Conservation (phyloP, 2,797 vertebrate species). For the Micrastur ruficollis region DNA sequence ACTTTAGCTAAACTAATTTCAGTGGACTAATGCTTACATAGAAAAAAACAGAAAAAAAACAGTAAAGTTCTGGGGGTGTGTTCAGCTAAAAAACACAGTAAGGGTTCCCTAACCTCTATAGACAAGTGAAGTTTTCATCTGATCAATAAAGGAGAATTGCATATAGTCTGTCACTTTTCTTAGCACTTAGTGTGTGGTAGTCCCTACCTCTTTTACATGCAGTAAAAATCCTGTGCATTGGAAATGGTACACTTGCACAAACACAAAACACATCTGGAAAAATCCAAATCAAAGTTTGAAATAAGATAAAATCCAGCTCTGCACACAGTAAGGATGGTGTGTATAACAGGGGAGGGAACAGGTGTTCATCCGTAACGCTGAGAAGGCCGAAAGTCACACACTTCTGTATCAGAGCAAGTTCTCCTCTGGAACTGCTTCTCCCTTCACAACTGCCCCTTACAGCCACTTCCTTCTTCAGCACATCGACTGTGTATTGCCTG, state of each 20-base stretch:
- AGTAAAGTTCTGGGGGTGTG: background rate
- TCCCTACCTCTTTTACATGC: background rate
- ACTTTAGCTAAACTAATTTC: background rate
- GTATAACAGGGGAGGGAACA: background rate
- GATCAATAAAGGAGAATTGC: background rate
- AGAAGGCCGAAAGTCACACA: background rate
- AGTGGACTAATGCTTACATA: background rate
- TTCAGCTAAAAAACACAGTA: background rate
- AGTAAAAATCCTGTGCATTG: background rate
- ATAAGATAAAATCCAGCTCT: background rate
- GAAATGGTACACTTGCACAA: background rate
- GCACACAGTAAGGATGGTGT: background rate
- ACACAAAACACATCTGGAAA: background rate
- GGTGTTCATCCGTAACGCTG: background rate
- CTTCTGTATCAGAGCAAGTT: background rate
- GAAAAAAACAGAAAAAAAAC: background rate
- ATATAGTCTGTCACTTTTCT: background rate
- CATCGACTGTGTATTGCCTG: accelerated
- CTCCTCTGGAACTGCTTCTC: background rate
- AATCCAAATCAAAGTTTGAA: background rate
- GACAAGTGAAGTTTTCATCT: background rate
- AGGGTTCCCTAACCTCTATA: background rate
- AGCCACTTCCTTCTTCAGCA: background rate
- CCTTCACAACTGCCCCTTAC: background rate
- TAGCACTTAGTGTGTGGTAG: background rate